Base-by-base conservation (phyloP, 2,113 vertebrate genomes). In the Nesospiza acunhae region DNA sequence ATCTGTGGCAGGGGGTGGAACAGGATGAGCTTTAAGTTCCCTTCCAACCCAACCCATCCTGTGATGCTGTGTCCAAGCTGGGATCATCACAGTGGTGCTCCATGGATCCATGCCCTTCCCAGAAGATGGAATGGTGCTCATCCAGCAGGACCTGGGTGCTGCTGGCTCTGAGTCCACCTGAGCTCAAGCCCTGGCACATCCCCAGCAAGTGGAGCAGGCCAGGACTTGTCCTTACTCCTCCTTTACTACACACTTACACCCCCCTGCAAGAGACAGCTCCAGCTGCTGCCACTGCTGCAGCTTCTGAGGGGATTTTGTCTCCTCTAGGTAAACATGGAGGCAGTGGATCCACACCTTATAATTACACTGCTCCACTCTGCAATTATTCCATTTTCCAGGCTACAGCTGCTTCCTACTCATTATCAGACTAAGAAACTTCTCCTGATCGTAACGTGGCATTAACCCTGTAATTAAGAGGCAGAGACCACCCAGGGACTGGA, bases 311-410 rank as follows among this genome's bases (percentile, higher is more conserved):
- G 92, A 91, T 96, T 95, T 67, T 4, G 26, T 77, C 93, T 92
- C 59, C 79, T 52, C 93, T 95, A 85, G 94, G 96, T 93, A 97
- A 97, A 96, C 94, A 96, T 14, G 88, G 96, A 94, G 89, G 90
- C 94, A 96, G 96, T 89, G 73, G 97, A 92, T 95, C 85, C 94
- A 95, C 96, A 97, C 95, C 96, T 97, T 97, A 76, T 97, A 96
- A 97, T 97, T 97, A 97, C 95, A 88, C 75, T 77, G 77, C 95
- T 96, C 88, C 93, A 59, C 95, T 97, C 96, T 97, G 94, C 97
- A 97, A 97, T 97, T 97, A 97, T 97, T 97, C 96, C 91, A 96
- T 97, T 97, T 97, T 97, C 95, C 96, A 96, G 94, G 94, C 96
- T 97, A 80, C 96, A 97, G 96, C 96, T 97, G 96, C 97, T 97